Percentiles rank a stretch among this genome's conserved stretches.
Conservation (phyloP, 2,113 vertebrate species). For the Pangasianodon gigas region DNA sequence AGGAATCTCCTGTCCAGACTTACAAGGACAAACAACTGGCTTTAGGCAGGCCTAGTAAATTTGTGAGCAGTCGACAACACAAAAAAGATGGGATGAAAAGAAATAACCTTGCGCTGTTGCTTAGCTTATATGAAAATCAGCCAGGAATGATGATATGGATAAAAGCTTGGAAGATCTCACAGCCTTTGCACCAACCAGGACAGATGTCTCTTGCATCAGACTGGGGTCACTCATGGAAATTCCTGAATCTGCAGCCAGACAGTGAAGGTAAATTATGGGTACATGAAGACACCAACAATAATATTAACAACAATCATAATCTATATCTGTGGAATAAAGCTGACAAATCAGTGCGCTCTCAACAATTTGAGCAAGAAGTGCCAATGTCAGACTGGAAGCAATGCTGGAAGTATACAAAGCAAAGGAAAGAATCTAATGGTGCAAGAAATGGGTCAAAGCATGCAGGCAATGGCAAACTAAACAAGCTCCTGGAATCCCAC, state of each 20-base stretch:
- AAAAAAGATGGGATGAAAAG: constrained; percentile 44
- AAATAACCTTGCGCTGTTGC: constrained; percentile 36
- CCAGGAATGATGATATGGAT: constrained; percentile 60
- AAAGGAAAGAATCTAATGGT: constrained; percentile 6
- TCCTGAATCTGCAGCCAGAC: constrained; percentile 56
- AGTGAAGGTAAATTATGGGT: constrained; percentile 53
- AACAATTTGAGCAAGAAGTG: constrained; percentile 29
- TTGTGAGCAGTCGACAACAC: constrained; percentile 27
- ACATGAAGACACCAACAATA: constrained; percentile 43
- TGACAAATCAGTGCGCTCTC: constrained; percentile 28
- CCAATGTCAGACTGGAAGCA: constrained; percentile 55
- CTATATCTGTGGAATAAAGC: constrained; percentile 51
- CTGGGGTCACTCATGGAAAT: constrained; percentile 66
- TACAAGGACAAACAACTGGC: constrained; percentile 12
- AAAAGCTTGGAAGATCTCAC: constrained; percentile 64
- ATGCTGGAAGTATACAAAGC: constrained; percentile 62
- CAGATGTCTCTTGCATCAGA: constrained; percentile 2
- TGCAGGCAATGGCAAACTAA: constrained; percentile 25
- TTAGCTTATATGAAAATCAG: constrained; percentile 54
- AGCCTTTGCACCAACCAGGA: constrained; percentile 43
- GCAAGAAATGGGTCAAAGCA: neutral
- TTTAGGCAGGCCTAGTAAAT: constrained; percentile 23
- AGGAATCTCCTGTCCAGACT: neutral
- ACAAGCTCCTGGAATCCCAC: constrained; percentile 47
- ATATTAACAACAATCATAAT: neutral